These are phyloP conservation scores for Spisula subtruncata DNA, from an alignment of 2,888 invertebrate genomes.

Conservation along the genomic window DNA sequence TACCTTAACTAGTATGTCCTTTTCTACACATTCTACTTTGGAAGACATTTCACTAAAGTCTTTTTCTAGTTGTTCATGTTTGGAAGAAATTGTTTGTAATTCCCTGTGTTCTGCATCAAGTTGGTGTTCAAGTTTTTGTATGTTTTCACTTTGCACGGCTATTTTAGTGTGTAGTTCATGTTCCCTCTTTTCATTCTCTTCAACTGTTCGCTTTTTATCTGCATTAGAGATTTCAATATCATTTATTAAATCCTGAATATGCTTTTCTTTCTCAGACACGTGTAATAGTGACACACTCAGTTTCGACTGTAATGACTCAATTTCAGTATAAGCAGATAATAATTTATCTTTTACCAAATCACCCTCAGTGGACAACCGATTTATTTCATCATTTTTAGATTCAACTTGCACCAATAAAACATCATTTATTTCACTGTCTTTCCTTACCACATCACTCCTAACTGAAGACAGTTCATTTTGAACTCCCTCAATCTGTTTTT, in stretches of 20 bases:
- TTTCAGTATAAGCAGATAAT: neutral
- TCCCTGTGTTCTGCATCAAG: slow-evolving; percentile 14
- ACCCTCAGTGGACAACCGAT: neutral
- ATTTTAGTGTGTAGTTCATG: neutral
- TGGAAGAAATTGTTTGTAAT: neutral
- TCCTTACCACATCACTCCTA: neutral
- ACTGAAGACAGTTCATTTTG: neutral
- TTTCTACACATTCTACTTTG: neutral
- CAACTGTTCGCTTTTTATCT: neutral
- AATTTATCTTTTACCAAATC: neutral
- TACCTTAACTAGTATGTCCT: neutral
- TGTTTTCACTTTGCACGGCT: neutral
- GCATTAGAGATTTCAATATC: neutral
- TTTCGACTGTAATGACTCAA: neutral
- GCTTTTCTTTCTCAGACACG: slow-evolving; percentile 4
- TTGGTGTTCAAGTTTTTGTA: slow-evolving; percentile 27
- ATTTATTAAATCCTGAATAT: neutral
- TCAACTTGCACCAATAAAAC: neutral
- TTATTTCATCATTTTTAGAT: neutral
- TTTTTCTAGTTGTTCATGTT: neutral
- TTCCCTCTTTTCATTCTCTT: neutral
- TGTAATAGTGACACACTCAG: neutral
- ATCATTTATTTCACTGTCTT: slow-evolving; percentile 29
- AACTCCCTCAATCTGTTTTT: neutral
- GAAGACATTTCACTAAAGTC: neutral